phyloP scores from a whole-genome alignment of 1,140 invertebrate genomes.

The Drosophila micromelanica region DNA sequence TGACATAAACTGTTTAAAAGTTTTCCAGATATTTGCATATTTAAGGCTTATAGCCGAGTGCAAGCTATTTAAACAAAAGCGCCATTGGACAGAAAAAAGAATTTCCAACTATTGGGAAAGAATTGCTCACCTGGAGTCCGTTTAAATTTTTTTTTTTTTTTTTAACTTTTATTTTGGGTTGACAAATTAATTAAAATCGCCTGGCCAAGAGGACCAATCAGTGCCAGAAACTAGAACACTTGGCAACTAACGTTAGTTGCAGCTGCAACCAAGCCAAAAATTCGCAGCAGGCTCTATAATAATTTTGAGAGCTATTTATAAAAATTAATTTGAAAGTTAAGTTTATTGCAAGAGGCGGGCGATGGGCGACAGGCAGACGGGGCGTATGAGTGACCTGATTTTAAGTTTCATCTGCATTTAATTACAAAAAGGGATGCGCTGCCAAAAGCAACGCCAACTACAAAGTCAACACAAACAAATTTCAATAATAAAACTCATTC shows the following conservation, averaged over 20 bases:
- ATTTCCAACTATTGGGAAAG: neutral
- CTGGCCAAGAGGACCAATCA: slow-evolving; percentile 43
- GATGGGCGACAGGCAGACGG: slow-evolving; percentile 30
- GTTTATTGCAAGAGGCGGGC: slow-evolving; percentile 32
- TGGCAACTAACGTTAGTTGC: slow-evolving; percentile 58
- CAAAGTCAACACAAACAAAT: slow-evolving; percentile 67
- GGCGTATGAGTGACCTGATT: slow-evolving; percentile 74
- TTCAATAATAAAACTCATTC: slow-evolving; percentile 69
- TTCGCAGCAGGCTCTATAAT: slow-evolving; percentile 42
- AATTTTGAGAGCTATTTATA: slow-evolving; percentile 67
- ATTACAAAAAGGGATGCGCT: slow-evolving; percentile 70
- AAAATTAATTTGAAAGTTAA: slow-evolving; percentile 74
- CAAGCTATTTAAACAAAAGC: neutral
- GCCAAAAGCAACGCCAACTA: slow-evolving; percentile 41
- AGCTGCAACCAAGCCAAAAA: slow-evolving; percentile 56
- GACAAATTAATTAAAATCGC: slow-evolving; percentile 73
- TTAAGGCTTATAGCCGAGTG: slow-evolving; percentile 9
- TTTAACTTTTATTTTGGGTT: slow-evolving; percentile 31
- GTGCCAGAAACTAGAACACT: slow-evolving; percentile 30
- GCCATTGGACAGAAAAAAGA: neutral
- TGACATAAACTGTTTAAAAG: slow-evolving; percentile 9
- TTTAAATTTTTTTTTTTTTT: neutral
- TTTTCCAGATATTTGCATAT: slow-evolving; percentile 13
- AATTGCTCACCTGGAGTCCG: slow-evolving; percentile 16
- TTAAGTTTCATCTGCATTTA: slow-evolving; percentile 74